These are phyloP conservation scores for Protodeltote pygarga DNA, from an alignment of 2,888 invertebrate species.

Conservation along the genomic window DNA sequence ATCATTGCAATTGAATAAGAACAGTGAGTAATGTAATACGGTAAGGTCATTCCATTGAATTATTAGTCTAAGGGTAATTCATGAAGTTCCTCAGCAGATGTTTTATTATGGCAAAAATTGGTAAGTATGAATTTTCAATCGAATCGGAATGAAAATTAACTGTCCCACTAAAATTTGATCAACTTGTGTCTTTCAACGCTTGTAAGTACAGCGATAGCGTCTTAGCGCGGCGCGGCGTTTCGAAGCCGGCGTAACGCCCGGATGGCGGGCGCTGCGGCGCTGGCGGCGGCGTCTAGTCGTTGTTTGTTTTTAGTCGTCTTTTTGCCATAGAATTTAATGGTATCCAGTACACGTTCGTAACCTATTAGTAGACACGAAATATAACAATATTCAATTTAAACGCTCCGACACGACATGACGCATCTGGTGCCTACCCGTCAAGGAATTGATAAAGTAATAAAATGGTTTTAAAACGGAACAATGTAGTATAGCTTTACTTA, in stretches of 20 bases:
- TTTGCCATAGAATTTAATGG: constrained; percentile 25
- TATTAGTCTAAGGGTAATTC: too few relatives aligned
- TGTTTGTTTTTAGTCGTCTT: constrained; percentile 24
- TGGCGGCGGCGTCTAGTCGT: constrained; percentile 34
- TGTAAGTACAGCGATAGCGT: constrained; percentile 10
- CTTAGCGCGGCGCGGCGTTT: constrained; percentile 12
- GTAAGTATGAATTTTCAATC: too few relatives aligned
- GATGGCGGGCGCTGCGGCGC: constrained; percentile 13
- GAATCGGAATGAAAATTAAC: too few relatives aligned
- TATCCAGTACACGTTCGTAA: constrained; percentile 7
- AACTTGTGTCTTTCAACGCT: constrained; percentile 5
- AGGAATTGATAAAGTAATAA: constrained; percentile 12
- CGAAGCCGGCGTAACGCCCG: constrained; percentile 35
- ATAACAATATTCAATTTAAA: constrained; percentile 3
- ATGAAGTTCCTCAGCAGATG: too few relatives aligned
- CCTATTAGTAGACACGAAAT: constrained; percentile 3
- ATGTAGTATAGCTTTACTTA: constrained; percentile 34
- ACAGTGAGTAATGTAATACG: too few relatives aligned
- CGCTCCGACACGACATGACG: not conserved
- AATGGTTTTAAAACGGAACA: constrained; percentile 29
- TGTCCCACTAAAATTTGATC: too few relatives aligned
- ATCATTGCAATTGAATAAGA: too few relatives aligned
- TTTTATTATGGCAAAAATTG: too few relatives aligned
- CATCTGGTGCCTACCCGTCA: not conserved
- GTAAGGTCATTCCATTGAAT: too few relatives aligned